Conservation (phyloP, 30 jellyfish, hydroid and myxozoan species). For the Hydractinia echinata region DNA sequence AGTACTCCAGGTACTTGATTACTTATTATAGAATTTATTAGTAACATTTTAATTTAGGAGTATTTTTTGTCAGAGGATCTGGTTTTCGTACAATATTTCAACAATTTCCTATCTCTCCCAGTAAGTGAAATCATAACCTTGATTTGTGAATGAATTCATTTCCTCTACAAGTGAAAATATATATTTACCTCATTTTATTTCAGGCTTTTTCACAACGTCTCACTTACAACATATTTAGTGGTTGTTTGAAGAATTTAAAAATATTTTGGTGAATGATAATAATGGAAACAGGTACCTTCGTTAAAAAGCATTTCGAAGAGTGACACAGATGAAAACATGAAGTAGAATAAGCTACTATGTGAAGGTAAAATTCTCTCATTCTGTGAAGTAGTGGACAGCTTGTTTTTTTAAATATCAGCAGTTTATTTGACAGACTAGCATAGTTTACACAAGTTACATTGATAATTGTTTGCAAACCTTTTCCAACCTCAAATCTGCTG, state of each 20-base stretch:
- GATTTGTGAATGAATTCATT: too few species aligned
- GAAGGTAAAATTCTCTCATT: background rate
- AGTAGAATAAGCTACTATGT: conserved; percentile 16
- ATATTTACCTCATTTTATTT: background rate
- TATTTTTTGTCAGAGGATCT: conserved; percentile 47
- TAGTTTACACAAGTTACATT: too few species aligned
- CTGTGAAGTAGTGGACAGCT: too few species aligned
- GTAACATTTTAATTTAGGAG: conserved; percentile 18
- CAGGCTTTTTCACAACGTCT: conserved; percentile 60
- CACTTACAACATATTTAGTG: conserved; percentile 38
- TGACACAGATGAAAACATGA: conserved; percentile 36
- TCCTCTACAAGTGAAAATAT: too few species aligned
- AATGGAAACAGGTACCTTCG: conserved; percentile 19
- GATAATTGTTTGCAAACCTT: too few species aligned
- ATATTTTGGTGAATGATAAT: conserved; percentile 41
- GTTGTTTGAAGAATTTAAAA: conserved; percentile 59
- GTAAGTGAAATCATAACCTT: conserved; percentile 22
- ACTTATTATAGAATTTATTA: too few species aligned
- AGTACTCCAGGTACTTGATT: too few species aligned
- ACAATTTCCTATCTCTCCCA: conserved; percentile 55
- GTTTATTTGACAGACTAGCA: too few species aligned
- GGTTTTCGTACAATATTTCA: conserved; percentile 55
- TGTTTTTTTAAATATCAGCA: too few species aligned
- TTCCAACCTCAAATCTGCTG: too few species aligned
- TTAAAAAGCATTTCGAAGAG: conserved; percentile 37